A percentile compares a stretch with the other conserved stretches of the same genome.
Conservation (phyloP, 2,113 vertebrate genomes). For the Pygoscelis antarcticus region DNA sequence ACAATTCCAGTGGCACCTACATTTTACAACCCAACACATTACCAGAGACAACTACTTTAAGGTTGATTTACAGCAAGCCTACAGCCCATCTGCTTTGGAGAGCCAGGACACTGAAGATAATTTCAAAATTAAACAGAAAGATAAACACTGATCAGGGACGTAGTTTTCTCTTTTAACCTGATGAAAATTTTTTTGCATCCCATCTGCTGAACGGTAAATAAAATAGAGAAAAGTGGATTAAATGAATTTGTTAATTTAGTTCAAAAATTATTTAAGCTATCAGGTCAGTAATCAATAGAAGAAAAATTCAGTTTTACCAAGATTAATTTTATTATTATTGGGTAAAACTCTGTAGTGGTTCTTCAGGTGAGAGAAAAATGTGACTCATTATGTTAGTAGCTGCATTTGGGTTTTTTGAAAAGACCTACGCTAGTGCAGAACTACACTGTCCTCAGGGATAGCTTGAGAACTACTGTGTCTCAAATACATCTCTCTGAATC, state of each 20-base stretch:
- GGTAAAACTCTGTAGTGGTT: neutral
- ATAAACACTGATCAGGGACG: neutral
- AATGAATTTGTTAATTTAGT: neutral
- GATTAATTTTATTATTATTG: neutral
- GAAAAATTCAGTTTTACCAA: neutral
- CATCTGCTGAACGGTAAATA: neutral
- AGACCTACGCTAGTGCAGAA: neutral
- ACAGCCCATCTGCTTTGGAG: slow-evolving; percentile 56
- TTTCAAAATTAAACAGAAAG: slow-evolving; percentile 24
- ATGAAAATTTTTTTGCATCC: neutral
- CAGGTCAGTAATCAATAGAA: neutral
- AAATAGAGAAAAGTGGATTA: neutral
- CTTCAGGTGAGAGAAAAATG: neutral
- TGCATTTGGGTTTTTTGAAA: neutral
- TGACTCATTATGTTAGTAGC: accelerated
- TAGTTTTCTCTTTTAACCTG: neutral
- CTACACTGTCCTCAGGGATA: neutral
- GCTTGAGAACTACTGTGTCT: neutral
- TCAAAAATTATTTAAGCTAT: neutral
- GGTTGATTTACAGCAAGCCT: slow-evolving; percentile 52
- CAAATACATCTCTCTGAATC: neutral
- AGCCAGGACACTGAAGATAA: slow-evolving; percentile 30
- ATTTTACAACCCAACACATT: neutral
- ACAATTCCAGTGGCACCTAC: neutral
- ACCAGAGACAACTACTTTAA: slow-evolving; percentile 19